These are phyloP conservation scores for Aporophyla nigra DNA, from an alignment of 2,888 invertebrate genomes.

Conservation along the genomic window DNA sequence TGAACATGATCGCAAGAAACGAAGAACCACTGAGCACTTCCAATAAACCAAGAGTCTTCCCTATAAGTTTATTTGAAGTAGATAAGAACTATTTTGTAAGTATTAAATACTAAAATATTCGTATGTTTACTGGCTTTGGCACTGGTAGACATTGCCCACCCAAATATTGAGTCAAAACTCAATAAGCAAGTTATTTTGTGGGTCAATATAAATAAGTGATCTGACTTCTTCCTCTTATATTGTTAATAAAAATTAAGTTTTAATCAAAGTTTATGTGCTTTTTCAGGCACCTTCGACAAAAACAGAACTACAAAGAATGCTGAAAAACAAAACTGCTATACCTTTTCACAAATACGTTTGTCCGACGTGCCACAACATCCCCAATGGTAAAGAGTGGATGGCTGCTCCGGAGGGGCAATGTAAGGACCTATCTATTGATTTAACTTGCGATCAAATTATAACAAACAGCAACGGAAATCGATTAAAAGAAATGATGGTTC, in stretches of 20 bases:
- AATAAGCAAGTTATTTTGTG: background rate
- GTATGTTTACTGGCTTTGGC: background rate
- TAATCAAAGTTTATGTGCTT: background rate
- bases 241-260: background rate
- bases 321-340: slow-evolving; percentile 95
- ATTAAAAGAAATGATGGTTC: background rate
- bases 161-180: background rate
- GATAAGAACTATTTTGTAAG: slow-evolving; percentile 89
- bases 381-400: slow-evolving; percentile 96
- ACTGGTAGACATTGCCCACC: background rate
- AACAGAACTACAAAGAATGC: slow-evolving; percentile 93
- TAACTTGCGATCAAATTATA: slow-evolving; percentile 5
- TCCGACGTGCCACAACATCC: slow-evolving; percentile 97
- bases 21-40: slow-evolving; percentile 91
- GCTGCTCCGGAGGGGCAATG: slow-evolving; percentile 93
- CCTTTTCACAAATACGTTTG: slow-evolving; percentile 98
- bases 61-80: slow-evolving; percentile 97
- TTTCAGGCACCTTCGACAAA: slow-evolving; percentile 94
- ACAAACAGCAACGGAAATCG: slow-evolving; percentile 14
- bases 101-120: slow-evolving; percentile 32
- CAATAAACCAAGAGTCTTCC: slow-evolving; percentile 94
- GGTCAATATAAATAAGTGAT: background rate
- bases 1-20: slow-evolving; percentile 95
- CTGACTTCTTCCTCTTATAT: background rate
- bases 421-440: slow-evolving; percentile 67